Evolutionary conservation across 2,888 invertebrate species (phyloP), one percentile per base, ranked within the genome.

Genomic region (Tipula confusa): DNA sequence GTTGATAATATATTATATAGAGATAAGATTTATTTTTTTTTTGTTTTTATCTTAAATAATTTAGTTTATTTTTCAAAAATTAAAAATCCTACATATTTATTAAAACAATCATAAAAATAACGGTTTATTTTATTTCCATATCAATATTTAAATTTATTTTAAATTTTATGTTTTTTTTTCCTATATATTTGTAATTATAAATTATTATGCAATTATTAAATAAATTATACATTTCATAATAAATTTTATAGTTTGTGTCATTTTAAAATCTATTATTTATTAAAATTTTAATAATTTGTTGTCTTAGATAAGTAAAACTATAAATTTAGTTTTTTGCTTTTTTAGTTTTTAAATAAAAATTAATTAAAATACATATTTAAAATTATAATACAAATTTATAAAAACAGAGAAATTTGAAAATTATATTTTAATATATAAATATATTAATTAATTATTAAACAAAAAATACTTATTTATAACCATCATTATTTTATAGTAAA

Each of bases 31-130:
- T 7, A 64, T 64, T 18, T 43, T 64, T 24, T 64, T 18, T 43
- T 64, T 64, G n/a, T n/a, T n/a, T n/a, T n/a, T 64, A 64, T 24
- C 24, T 64, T 64, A 64, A 64, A 64, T 64, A 64, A 64, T 64
- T 64, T 64, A 64, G 9, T 43, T 43, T 64, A 64, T 64, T 64
- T 64, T 64, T 64, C 64, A 64, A 64, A 64, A 64, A 64, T 64
- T 64, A 64, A 24, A 64, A 64, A 64, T 64, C 64, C 24, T 64
- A 64, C 64, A 64, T 64, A 43, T 64, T 64, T 64, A 2, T 64
- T 64, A 64, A 64, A 64, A 64, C 24, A 64, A 64, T 64, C 64
- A 64, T 64, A 64, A 64, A 64, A 64, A 64, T 64, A 64, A 64
- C 6, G 64, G 15, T 18, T n/a, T 43, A 43, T 43, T 64, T 64